Conservation (phyloP, 2,888 invertebrate species). For the Taphrorychus bicolor region DNA sequence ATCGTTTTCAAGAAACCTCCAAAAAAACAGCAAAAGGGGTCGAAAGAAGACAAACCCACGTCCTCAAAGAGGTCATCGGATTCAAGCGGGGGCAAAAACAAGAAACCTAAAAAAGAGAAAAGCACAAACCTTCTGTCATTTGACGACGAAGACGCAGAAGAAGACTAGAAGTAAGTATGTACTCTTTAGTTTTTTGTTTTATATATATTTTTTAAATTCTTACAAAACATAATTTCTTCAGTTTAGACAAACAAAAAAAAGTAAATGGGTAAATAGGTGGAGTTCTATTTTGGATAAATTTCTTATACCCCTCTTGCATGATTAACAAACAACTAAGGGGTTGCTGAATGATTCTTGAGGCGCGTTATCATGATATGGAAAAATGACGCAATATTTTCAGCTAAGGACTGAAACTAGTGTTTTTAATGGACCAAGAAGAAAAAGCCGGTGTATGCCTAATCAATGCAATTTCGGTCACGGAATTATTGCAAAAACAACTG, state of each 20-base stretch:
- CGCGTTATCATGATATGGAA: no score
- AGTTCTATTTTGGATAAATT: no score
- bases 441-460: conserved; percentile 1
- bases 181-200: background rate
- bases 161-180: conserved; percentile 1
- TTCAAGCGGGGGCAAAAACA: conserved; percentile 30
- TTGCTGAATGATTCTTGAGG: no score
- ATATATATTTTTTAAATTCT: no score
- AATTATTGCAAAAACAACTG: conserved; percentile 12
- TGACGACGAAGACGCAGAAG: conserved; percentile 50
- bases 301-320: no score
- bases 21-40: conserved; percentile 11
- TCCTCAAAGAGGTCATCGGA: conserved; percentile 42
- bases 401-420: no score
- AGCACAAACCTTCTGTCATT: conserved; percentile 62
- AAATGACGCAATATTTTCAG: no score
- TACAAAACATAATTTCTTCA: no score
- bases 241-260: conserved; percentile 1
- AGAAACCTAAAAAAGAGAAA: conserved; percentile 50
- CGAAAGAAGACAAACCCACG: background rate
- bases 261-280: background rate
- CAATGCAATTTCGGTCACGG: conserved; percentile 15
- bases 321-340: no score
- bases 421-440: background rate
- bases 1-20: conserved; percentile 61